Evolutionary conservation across 2,888 invertebrate genomes (phyloP), one percentile per base, ranked within the genome.

Genomic region (Neoscelio sp.): DNA sequence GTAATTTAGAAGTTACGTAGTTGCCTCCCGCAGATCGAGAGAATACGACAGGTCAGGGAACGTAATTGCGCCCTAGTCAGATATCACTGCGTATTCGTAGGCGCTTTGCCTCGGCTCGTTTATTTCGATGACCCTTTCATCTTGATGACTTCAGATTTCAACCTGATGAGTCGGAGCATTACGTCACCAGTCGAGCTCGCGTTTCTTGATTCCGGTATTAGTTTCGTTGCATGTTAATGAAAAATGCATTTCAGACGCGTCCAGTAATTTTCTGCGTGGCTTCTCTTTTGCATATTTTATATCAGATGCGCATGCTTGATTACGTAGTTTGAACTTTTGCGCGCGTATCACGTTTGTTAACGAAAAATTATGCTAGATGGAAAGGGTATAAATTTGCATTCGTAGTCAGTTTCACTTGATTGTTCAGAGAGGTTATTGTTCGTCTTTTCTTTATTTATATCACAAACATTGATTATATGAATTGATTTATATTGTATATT

Each of bases 11-110:
- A 78, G 73, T 78, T 74, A 54, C 78, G 64, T 62, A 74, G 78
- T 74, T 78, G 64, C 73, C 74, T 48, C 18, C 68, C 78, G 64
- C 78, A 78, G 78, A 78, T 78, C 68, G 62, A 58, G 68, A 48
- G 71, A 64, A 78, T 78, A 78, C 78, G 74, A 74, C 78, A 74
- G 78, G 65, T 74, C 68, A 54, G 78, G 78, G 62, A 67, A n/a
- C 54, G 40, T 78, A 78, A 78, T 78, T 78, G 73, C 54, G 56
- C 73, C 78, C 60, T 15, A 67, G 73, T 60, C 65, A 65, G 65
- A 78, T 67, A 65, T 78, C 71, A 48, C 46, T 23, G 58, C 54
- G 6, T 20, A n/a, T n/a, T n/a, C n/a, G n/a, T n/a, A n/a, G n/a
- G n/a, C n/a, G 7, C 35, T 44, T 15, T 40, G 35, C 30, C 42